phyloP scores from a whole-genome alignment of 1,140 invertebrate genomes.

The Sminthurides bifidus region DNA sequence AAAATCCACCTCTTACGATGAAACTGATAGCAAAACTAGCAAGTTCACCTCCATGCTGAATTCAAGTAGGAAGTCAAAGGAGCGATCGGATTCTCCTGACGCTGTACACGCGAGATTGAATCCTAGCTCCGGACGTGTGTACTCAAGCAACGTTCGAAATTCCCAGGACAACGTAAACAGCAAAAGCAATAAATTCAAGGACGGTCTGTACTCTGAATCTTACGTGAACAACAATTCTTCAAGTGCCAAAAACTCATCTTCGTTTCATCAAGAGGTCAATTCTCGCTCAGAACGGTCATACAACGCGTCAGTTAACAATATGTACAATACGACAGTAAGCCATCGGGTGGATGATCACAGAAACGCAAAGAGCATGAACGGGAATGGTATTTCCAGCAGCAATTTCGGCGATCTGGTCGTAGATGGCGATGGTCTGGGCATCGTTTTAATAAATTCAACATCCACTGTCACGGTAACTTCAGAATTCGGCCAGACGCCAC shows the following conservation, averaged over 20 bases:
- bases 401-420: conserved; percentile 35
- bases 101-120: too few relatives aligned
- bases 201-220: not conserved
- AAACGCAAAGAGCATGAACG: conserved; percentile 11
- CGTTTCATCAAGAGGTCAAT: conserved; percentile 5
- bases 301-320: too few relatives aligned
- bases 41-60: too few relatives aligned
- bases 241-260: conserved; percentile 19
- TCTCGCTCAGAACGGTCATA: conserved; percentile 1
- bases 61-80: too few relatives aligned
- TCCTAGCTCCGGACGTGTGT: too few relatives aligned
- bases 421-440: conserved; percentile 52
- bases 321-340: not conserved
- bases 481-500: conserved; percentile 28
- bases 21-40: conserved; percentile 7
- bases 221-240: not conserved
- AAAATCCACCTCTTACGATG: conserved; percentile 16
- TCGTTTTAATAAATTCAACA: conserved; percentile 48
- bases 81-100: too few relatives aligned
- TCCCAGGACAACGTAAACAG: too few relatives aligned
- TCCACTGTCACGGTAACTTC: conserved; percentile 47
- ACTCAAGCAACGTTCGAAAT: too few relatives aligned
- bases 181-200: not conserved
- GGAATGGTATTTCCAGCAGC: conserved; percentile 11
- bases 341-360: not conserved